These are phyloP conservation scores for Bacillus rossius DNA, from an alignment of 1,140 invertebrate species.

Conservation along the genomic window DNA sequence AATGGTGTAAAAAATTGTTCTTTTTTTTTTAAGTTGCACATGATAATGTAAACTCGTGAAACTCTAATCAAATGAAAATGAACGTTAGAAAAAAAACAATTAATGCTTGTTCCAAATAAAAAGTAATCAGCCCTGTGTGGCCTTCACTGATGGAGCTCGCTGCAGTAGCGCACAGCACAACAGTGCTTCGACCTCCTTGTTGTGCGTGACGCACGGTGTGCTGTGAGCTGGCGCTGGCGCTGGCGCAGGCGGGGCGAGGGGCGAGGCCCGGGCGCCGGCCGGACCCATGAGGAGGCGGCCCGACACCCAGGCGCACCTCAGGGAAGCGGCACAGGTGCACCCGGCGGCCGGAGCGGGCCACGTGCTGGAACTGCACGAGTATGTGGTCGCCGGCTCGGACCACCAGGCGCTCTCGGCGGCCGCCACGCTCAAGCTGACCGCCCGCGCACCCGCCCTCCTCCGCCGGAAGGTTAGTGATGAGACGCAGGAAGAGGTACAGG, in stretches of 20 bases:
- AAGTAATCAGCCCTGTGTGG: no score
- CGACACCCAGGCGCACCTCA: neutral
- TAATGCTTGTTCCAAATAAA: no score
- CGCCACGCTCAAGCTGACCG: conserved; percentile 42
- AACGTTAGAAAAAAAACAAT: no score
- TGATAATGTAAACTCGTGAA: no score
- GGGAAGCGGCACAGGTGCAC: conserved; percentile 9
- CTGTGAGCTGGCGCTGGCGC: neutral
- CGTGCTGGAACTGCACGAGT: conserved; percentile 15
- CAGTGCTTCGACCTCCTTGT: no score
- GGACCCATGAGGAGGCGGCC: conserved; percentile 10
- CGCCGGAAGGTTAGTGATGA: conserved; percentile 47
- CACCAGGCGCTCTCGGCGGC: conserved; percentile 5
- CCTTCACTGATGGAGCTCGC: no score
- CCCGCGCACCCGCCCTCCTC: conserved; percentile 29
- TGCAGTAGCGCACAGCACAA: no score
- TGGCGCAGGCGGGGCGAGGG: conserved; percentile 12
- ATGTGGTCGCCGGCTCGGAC: conserved; percentile 6
- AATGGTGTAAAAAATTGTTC: no score
- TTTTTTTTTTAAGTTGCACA: no score
- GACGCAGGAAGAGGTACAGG: conserved; percentile 54
- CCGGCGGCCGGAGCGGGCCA: conserved; percentile 2
- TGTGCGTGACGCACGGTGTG: no score
- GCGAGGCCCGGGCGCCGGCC: conserved; percentile 6
- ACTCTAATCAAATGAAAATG: no score